Conservation (phyloP, 2,888 invertebrate genomes). For the Lottia scabra region DNA sequence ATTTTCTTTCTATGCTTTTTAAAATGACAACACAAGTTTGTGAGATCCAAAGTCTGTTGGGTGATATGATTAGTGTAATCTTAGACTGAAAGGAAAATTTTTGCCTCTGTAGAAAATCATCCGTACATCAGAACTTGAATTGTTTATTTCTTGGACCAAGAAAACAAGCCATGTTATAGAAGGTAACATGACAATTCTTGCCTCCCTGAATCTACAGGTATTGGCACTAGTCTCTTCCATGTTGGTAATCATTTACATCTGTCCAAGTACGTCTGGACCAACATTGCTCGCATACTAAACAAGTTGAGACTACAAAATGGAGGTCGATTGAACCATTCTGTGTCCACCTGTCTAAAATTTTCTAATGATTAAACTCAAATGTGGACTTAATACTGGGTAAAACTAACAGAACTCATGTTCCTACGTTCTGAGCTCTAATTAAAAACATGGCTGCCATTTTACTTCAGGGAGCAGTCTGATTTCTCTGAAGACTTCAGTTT, state of each 20-base stretch:
- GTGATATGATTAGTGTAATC: too few species aligned
- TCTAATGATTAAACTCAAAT: conserved; percentile 1
- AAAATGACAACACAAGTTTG: too few species aligned
- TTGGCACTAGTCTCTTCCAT: neutral
- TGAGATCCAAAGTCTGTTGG: too few species aligned
- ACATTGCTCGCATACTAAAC: conserved; percentile 9
- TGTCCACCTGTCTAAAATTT: conserved; percentile 7
- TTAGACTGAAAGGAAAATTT: too few species aligned
- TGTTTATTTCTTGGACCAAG: too few species aligned
- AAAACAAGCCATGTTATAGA: too few species aligned
- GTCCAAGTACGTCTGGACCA: neutral
- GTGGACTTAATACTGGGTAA: conserved; percentile 1
- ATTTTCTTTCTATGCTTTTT: too few species aligned
- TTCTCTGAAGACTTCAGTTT: neutral
- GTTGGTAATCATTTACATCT: conserved; percentile 13
- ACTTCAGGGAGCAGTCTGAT: neutral
- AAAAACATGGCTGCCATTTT: conserved; percentile 14
- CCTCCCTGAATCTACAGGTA: too few species aligned
- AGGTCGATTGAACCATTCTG: conserved; percentile 5
- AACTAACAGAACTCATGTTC: conserved; percentile 13
- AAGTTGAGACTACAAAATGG: conserved; percentile 10
- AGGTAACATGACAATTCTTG: too few species aligned
- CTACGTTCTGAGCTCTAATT: conserved; percentile 13
- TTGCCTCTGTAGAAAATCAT: too few species aligned
- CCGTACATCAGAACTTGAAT: too few species aligned